Base-by-base conservation (phyloP, 2,113 vertebrate species). In the Oxyura jamaicensis region DNA sequence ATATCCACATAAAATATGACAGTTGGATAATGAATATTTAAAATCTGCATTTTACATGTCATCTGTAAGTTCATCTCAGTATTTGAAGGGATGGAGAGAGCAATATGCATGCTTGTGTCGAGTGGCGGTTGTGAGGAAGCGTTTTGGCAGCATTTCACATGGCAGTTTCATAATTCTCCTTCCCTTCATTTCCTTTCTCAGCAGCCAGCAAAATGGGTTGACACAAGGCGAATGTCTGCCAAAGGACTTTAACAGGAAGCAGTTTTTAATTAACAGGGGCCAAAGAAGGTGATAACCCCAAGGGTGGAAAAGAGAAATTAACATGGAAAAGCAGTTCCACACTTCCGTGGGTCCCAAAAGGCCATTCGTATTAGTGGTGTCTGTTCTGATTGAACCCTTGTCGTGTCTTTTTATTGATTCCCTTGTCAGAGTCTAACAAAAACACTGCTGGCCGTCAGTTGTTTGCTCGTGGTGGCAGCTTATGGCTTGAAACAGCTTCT, bases 251-350 rank as follows among this genome's bases (percentile, higher is more conserved):
- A 97, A 97, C 88, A 90, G 96, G 97, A 98, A 97, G 96, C 97
- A 97, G 96, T 97, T 98, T 98, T 98, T 98, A 98, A 98, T 98
- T 98, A 98, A 97, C 98, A 97, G 96, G 90, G 97, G 97, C 95
- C 96, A 98, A 97, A 96, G 96, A 97, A 97, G 97, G 96, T 97
- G 97, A 98, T 97, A 98, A 98, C 97, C 96, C 93, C 94, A 97
- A 95, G 96, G 96, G 96, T 81, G 91, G 91, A 0, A 2, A 93
- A 87, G 88, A 97, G 96, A 98, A 98, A 98, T 98, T 98, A 98
- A 98, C 97, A 98, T 98, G 96, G 97, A 97, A 97, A 98, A 98
- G 95, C 97, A 97, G 97, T 97, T 97, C 97, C 96, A 91, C 5
- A 50, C 96, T 97, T 96, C 93, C 5, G 2, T 83, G 92, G 95